These are phyloP conservation scores for Eurypyga helias DNA, from an alignment of 2,113 vertebrate species.

Conservation along the genomic window DNA sequence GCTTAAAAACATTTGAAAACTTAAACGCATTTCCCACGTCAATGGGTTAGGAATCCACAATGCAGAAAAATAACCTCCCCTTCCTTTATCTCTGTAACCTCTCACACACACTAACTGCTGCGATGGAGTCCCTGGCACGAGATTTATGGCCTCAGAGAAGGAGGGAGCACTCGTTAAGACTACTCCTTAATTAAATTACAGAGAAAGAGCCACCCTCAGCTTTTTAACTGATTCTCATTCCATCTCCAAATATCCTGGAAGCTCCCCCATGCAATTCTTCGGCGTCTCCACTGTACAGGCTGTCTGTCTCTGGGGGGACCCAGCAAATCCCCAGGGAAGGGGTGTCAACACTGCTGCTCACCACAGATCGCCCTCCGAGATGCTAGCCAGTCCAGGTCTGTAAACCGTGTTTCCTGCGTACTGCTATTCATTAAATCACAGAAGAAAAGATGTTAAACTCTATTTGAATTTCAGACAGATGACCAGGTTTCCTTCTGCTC, in stretches of 20 bases:
- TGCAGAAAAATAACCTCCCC: neutral
- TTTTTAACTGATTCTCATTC: neutral
- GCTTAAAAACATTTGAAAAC: neutral
- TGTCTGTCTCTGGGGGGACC: rapidly evolving
- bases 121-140: neutral
- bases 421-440: neutral
- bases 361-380: neutral
- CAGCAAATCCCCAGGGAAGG: neutral
- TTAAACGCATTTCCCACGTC: neutral
- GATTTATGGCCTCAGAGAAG: neutral
- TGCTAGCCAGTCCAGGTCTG: neutral
- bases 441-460: neutral
- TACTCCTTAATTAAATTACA: neutral
- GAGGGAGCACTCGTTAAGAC: neutral
- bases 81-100: neutral
- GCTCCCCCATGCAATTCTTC: neutral
- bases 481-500: neutral
- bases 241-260: neutral
- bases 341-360: neutral
- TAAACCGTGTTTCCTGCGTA: neutral
- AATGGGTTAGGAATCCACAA: neutral
- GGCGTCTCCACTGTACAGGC: rapidly evolving
- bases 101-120: neutral
- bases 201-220: neutral
- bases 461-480: neutral